A percentile compares a stretch with the other conserved stretches of the same genome.
These are phyloP conservation scores for Sinocyclocheilus grahami DNA, from an alignment of 2,113 vertebrate genomes.

Conservation along the genomic window DNA sequence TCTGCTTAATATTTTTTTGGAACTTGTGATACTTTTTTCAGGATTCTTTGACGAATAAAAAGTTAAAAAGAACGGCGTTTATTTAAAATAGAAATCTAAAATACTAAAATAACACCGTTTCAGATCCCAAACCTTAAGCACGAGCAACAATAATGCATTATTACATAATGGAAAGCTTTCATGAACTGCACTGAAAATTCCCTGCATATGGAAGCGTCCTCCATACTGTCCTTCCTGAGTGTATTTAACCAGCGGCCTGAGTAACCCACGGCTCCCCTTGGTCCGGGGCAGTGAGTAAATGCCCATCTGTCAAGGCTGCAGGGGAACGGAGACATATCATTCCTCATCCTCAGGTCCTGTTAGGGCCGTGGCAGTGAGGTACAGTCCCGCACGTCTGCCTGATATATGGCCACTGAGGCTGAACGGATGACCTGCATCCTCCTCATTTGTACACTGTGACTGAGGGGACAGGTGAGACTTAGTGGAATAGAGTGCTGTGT, in stretches of 20 bases:
- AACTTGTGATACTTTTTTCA: too few species aligned
- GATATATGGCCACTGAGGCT: slow-evolving; percentile 16
- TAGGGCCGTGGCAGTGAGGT: neutral
- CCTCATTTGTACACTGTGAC: slow-evolving; percentile 36
- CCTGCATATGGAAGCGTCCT: neutral
- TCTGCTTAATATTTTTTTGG: too few species aligned
- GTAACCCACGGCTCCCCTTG: slow-evolving; percentile 14
- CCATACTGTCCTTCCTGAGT: neutral
- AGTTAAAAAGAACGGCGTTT: too few species aligned
- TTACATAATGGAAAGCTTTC: neutral
- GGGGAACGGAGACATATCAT: slow-evolving; percentile 9
- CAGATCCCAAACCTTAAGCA: neutral
- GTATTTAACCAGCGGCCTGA: neutral
- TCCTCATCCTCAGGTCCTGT: slow-evolving; percentile 31
- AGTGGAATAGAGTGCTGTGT: slow-evolving; percentile 22
- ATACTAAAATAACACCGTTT: too few species aligned
- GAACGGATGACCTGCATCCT: slow-evolving; percentile 13
- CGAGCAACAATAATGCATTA: neutral
- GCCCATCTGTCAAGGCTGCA: slow-evolving; percentile 35
- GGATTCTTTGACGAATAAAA: too few species aligned
- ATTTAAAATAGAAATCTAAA: too few species aligned
- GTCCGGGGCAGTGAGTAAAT: slow-evolving; percentile 30
- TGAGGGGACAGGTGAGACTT: slow-evolving; percentile 34
- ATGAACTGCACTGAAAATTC: neutral
- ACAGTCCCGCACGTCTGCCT: neutral